Evolutionary conservation across 2,888 invertebrate species (phyloP), one percentile per base, ranked within the genome.

Genomic region (Conus canariensis): DNA sequence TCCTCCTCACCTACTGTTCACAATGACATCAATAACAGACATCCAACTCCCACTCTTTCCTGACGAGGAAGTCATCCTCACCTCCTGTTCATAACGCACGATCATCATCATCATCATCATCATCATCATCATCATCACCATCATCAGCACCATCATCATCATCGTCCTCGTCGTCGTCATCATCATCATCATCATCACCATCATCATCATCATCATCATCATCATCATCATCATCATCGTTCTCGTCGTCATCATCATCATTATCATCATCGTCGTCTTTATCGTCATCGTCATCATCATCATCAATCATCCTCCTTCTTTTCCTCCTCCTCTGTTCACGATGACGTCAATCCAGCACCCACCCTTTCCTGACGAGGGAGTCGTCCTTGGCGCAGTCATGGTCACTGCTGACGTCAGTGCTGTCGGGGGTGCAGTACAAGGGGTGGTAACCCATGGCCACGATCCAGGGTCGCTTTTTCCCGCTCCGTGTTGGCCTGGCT

Each of bases 401-500:
- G 77, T 87, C 14, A 30, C 25, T 45, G 82, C 16, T 16, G 16
- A 14, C 64, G 16, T 64, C 45, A 45, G 89, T 89, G 95, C 95
- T 9, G 92, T 93, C 90, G 14, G 80, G 80, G 45, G 96, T 95
- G 91, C 96, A 96, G 91, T 96, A 96, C 94, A 96, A 94, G 7
- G 96, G 96, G 58, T 95, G 92, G 87, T 96, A 95, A 16, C 96
- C 96, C 90, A 95, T 93, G 1, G 95, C 95, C 25, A 96, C 92
- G 25, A 96, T 94, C 96, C 96, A 96, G 0, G 96, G 95, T 10
- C 88, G 90, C 9, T 91, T 91, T 30, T 10, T 92, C 89, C 60
- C 95, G 92, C 85, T 94, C 94, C 85, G 92, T 58, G 92, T 94
- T 94, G 91, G 95, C 96, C 90, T 92, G 91, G 91, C 94, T 93